A percentile compares a stretch with the other conserved stretches of the same genome.
Evolutionary conservation across 2,113 vertebrate genomes (phyloP).

Genomic region (Delphinus delphis): DNA sequence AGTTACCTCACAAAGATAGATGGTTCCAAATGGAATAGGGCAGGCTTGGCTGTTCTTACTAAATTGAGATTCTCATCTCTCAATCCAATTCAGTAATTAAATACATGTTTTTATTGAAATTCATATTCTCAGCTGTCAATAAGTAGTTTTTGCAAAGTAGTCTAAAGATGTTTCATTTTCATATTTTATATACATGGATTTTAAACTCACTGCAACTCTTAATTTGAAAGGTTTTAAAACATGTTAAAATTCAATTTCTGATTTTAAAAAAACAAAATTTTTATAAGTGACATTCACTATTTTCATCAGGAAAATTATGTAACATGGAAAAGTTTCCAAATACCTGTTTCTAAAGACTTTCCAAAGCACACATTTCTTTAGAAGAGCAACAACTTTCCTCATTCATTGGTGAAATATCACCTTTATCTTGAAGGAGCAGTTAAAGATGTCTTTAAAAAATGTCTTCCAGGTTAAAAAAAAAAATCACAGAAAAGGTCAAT

Average conservation of each 20-base stretch:
- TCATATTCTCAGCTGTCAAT: neutral
- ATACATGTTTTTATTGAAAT: neutral
- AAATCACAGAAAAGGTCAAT: neutral
- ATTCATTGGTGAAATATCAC: neutral
- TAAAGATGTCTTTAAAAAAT: neutral
- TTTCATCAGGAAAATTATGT: neutral
- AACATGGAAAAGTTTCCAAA: neutral
- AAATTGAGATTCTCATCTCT: conserved; percentile 13
- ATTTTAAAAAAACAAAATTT: neutral
- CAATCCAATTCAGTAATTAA: neutral
- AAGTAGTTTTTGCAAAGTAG: neutral
- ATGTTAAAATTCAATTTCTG: conserved; percentile 6
- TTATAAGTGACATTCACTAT: neutral
- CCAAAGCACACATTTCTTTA: conserved; percentile 1
- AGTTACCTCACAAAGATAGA: neutral
- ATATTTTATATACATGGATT: neutral
- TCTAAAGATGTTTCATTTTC: neutral
- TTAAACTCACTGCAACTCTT: neutral
- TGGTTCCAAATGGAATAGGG: neutral
- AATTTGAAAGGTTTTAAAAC: neutral
- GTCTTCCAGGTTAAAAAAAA: neutral
- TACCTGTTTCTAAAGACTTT: neutral
- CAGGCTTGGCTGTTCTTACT: neutral
- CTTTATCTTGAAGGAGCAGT: neutral
- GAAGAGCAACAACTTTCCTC: neutral